Percentiles rank a stretch among this genome's conserved stretches.
These are phyloP conservation scores for Pseudachorutes palmiensis DNA, from an alignment of 1,140 invertebrate species.

Conservation along the genomic window DNA sequence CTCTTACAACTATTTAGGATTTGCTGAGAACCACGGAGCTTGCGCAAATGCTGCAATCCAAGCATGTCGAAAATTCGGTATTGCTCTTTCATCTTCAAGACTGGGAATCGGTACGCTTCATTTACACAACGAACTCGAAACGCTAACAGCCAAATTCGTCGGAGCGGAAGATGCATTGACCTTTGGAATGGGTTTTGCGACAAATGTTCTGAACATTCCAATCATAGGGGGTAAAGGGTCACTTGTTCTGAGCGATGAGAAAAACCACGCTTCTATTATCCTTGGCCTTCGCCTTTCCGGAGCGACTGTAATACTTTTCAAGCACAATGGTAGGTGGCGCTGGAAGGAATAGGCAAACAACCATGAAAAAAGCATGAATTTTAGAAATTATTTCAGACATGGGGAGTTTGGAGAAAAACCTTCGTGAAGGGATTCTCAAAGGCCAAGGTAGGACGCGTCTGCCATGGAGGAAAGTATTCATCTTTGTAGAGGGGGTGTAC, in stretches of 20 bases:
- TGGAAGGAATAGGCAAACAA: neutral
- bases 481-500: constrained; percentile 90
- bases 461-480: constrained; percentile 89
- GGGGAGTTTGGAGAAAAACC: constrained; percentile 68
- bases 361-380: constrained; percentile 4
- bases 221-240: constrained; percentile 70
- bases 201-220: constrained; percentile 88
- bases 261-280: constrained; percentile 94
- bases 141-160: constrained; percentile 72
- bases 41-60: constrained; percentile 62
- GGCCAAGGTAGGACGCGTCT: constrained; percentile 67
- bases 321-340: constrained; percentile 62
- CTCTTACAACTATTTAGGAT: constrained; percentile 89
- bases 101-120: constrained; percentile 49
- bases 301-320: constrained; percentile 76
- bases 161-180: constrained; percentile 87
- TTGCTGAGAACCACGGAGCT: constrained; percentile 63
- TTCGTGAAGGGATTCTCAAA: constrained; percentile 65
- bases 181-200: constrained; percentile 98
- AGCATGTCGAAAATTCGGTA: constrained; percentile 55
- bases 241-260: constrained; percentile 88
- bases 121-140: constrained; percentile 74
- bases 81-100: constrained; percentile 56
- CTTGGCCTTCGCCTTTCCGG: constrained; percentile 81
- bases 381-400: constrained; percentile 56